A percentile compares a stretch with the other conserved stretches of the same genome.
Conservation (phyloP, 2,113 vertebrate species). For the Alouatta palliata region DNA sequence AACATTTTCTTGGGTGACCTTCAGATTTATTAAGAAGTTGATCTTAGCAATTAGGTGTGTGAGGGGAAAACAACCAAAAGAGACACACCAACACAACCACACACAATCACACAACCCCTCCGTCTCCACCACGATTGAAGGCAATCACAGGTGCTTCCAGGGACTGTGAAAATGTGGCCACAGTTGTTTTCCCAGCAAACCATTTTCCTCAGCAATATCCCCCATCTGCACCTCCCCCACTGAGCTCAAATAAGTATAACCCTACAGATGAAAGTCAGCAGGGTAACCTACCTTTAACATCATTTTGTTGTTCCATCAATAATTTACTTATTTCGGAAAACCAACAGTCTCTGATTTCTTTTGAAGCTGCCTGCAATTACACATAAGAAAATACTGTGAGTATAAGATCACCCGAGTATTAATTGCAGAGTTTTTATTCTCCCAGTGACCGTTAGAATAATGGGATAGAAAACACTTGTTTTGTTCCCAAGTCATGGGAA, state of each 20-base stretch:
- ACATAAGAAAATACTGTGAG: constrained; percentile 61
- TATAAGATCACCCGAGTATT: neutral
- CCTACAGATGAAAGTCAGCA: neutral
- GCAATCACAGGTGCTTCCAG: neutral
- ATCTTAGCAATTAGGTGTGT: neutral
- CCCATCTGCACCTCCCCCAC: neutral
- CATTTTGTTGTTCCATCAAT: constrained; percentile 92
- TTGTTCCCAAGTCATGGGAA: neutral
- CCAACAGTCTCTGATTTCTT: constrained; percentile 96
- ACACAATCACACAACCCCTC: neutral
- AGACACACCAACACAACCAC: neutral
- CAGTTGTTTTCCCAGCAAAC: neutral
- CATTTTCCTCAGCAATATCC: neutral
- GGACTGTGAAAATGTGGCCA: neutral
- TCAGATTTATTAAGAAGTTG: neutral
- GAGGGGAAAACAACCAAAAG: neutral
- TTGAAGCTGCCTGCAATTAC: constrained; percentile 90
- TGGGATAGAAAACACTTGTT: neutral
- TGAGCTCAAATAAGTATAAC: neutral
- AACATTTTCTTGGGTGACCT: neutral
- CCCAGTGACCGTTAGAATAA: neutral
- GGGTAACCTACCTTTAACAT: constrained; percentile 89
- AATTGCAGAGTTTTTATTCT: neutral
- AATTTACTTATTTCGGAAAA: constrained; percentile 97
- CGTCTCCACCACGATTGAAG: neutral